Evolutionary conservation across 2,113 vertebrate species (phyloP), one percentile per base, ranked within the genome.

Genomic region (Tor tambroides): DNA sequence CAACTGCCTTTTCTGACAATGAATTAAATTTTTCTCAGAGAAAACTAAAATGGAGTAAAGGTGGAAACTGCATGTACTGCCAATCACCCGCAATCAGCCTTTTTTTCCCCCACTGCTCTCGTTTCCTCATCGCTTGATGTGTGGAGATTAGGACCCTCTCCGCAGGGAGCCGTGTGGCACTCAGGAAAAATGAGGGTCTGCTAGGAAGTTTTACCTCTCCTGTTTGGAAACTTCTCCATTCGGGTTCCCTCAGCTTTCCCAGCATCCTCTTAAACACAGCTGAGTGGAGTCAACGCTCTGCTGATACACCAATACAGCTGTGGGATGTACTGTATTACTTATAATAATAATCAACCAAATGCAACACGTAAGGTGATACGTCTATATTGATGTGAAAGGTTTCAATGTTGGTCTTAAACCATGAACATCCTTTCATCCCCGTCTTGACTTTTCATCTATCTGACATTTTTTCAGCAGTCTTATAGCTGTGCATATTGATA

Each of bases 81-180:
- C 95, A 96, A 95, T 96, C 95, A 95, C 93, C 89, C 26, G 94
- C 94, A 95, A 95, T 96, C 95, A 95, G 94, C 89, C 92, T 92
- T 93, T 94, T 84, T 83, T 92, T 92, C 89, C 56, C 89, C 56
- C 72, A 54, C 28, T 43, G 71, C 71, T 80, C 84, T 74, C 46
- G 77, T 71, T 76, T 91, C 91, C 92, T 93, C 92, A 92, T 95
- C 92, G 91, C 94, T 94, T 92, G 93, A 93, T 93, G 94, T 92
- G 91, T 94, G 92, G 91, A 95, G 94, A 95, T 95, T 95, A 95
- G 94, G 94, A 94, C 94, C 93, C 88, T 93, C 95, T 86, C 94
- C 0, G 23, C 79, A 89, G 94, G 95, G 94, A 91, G 93, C 77
- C 93, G 88, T 88, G 90, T 92, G 93, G 94, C 93, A 95, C 94